phyloP scores from a whole-genome alignment of 2,113 vertebrate genomes.

The Sorex araneus region DNA sequence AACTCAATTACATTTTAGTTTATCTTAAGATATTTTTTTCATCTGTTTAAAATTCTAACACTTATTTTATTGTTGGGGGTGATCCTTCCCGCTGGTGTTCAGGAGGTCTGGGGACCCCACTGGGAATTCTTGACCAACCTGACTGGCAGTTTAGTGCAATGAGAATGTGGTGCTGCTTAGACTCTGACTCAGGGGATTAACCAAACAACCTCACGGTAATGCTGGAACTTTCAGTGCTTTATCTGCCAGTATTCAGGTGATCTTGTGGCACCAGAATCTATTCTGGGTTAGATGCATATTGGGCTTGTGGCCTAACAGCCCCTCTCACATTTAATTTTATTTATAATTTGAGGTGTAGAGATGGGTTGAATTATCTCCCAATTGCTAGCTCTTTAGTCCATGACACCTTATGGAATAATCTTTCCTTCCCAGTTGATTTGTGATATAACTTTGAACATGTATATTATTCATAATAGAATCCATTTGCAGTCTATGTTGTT shows the following conservation, averaged over 20 bases:
- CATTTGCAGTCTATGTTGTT: neutral
- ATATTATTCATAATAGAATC: neutral
- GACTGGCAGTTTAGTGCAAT: too few relatives aligned
- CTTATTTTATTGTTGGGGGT: too few relatives aligned
- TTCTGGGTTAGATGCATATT: neutral
- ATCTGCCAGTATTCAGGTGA: too few relatives aligned
- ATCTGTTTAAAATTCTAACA: too few relatives aligned
- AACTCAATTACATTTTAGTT: neutral
- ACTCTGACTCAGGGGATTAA: too few relatives aligned
- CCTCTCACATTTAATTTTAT: constrained; percentile 48
- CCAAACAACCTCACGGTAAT: too few relatives aligned
- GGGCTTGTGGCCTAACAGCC: neutral
- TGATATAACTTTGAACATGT: neutral
- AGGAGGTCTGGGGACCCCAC: too few relatives aligned
- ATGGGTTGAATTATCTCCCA: constrained; percentile 2
- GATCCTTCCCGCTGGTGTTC: too few relatives aligned
- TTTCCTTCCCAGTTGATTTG: constrained; percentile 38
- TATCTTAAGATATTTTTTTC: neutral
- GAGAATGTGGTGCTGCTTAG: too few relatives aligned
- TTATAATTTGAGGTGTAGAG: neutral
- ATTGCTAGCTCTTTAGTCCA: neutral
- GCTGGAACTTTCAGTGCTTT: too few relatives aligned
- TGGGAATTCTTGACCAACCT: too few relatives aligned
- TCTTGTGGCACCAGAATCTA: neutral
- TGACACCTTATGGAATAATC: constrained; percentile 1